Evolutionary conservation across 2,888 invertebrate species (phyloP), one percentile per base, ranked within the genome.

Genomic region (Limnephilus auricula): DNA sequence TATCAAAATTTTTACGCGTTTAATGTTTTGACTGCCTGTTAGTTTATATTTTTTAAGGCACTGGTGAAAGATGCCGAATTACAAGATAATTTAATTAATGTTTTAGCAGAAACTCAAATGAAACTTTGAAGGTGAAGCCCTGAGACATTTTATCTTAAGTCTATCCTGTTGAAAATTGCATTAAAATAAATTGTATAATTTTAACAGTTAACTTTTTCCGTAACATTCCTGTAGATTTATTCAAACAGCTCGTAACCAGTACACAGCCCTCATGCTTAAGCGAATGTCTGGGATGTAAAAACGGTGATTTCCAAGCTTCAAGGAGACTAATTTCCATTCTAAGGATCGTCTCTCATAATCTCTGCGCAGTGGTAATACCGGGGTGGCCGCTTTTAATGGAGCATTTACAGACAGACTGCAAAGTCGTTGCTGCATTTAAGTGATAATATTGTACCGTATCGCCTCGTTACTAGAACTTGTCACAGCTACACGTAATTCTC

Each of bases 281-380:
- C 25, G 34, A 82, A 37, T 82, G 18, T 34, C 82, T 82, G 34
- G 34, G 13, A 32, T 34, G 34, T 32, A 10, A 18, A 82, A 82
- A 32, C 82, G 32, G 82, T 25, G 34, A 82, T 82, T 82, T 34
- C 34, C 32, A 82, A 82, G 82, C 37, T 82, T 82, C 82, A 34
- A 13, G 31, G 31, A 34, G 37, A 82, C 82, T 34, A 82, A 82
- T 34, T 32, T n/a, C 10, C 82, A 82, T 82, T 82, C 34, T 34
- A 82, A 37, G 32, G 82, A 15, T 82, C 18, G 34, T 82, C 31
- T 31, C 34, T 31, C 13, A 37, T 82, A 82, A 82, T 82, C 82
- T 82, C 82, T 37, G 25, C 15, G 18, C 82, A 37, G 6, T 65
- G 65, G 25, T 25, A 25, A 32, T 82, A 34, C 82, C 6, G 34